A percentile compares a stretch with the other conserved stretches of the same genome.
Evolutionary conservation across 2,797 vertebrate species (phyloP).

Genomic region (Neoniphon sammara): DNA sequence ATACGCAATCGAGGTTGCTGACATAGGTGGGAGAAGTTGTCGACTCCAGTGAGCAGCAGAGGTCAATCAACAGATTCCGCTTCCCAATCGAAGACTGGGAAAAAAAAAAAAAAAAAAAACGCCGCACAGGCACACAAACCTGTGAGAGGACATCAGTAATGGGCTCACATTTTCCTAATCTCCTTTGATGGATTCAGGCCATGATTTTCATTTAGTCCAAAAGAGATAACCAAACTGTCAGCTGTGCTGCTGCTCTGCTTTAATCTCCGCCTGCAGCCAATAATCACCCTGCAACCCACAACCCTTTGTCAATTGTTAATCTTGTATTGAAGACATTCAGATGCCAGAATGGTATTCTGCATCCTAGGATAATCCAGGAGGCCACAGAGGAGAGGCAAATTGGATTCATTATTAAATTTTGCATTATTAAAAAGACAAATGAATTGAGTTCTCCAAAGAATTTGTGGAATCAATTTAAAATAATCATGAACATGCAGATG

Average conservation of each 20-base stretch:
- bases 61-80: constrained; percentile 80
- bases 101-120: no score
- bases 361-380: constrained; percentile 84
- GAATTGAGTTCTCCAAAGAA: constrained; percentile 87
- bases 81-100: no score
- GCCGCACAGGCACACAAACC: constrained; percentile 71
- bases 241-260: constrained; percentile 88
- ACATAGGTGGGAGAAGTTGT: constrained; percentile 53
- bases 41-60: constrained; percentile 57
- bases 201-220: constrained; percentile 96
- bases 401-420: constrained; percentile 89
- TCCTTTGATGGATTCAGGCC: constrained; percentile 94
- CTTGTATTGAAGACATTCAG: constrained; percentile 86
- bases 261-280: constrained; percentile 93
- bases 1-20: constrained; percentile 57
- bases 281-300: constrained; percentile 87
- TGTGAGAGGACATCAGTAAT: constrained; percentile 91
- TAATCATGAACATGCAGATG: constrained; percentile 56
- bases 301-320: constrained; percentile 87
- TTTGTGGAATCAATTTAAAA: constrained; percentile 79
- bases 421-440: constrained; percentile 89
- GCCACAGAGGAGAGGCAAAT: constrained; percentile 82
- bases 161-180: constrained; percentile 94
- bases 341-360: constrained; percentile 85
- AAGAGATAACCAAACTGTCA: constrained; percentile 95